phyloP scores from a whole-genome alignment of 2,113 vertebrate genomes.

The Mustelus asterias region DNA sequence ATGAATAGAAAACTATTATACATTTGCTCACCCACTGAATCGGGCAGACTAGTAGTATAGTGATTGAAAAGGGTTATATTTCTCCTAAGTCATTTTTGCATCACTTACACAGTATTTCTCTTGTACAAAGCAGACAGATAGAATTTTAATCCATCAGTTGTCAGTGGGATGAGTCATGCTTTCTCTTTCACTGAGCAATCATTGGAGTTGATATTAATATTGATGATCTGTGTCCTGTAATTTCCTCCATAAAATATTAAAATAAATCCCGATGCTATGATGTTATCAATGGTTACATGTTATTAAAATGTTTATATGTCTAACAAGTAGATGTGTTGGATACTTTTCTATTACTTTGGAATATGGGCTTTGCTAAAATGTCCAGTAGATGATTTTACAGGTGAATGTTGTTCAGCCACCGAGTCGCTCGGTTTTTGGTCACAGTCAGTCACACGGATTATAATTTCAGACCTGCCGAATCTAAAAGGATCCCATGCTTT shows the following conservation, averaged over 20 bases:
- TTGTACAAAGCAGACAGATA: background rate
- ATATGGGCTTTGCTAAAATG: background rate
- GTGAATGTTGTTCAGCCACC: background rate
- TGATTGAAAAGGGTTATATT: background rate
- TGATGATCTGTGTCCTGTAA: background rate
- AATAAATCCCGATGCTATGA: background rate
- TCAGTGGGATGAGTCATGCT: background rate
- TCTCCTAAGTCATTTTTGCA: background rate
- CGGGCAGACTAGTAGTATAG: background rate
- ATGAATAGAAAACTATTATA: background rate
- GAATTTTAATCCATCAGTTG: background rate
- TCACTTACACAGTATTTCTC: too few relatives aligned
- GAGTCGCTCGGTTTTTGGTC: background rate
- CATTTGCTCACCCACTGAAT: background rate
- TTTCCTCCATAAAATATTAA: conserved; percentile 13
- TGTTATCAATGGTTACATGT: background rate
- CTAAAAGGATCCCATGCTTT: background rate
- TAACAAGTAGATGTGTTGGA: background rate
- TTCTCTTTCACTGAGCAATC: background rate
- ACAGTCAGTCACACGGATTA: background rate
- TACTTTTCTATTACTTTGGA: background rate
- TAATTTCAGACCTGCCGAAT: background rate
- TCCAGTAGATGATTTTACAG: background rate
- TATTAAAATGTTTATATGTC: background rate
- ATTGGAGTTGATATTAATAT: background rate